Conservation (phyloP, 2,888 invertebrate genomes). For the Clunio marinus region DNA sequence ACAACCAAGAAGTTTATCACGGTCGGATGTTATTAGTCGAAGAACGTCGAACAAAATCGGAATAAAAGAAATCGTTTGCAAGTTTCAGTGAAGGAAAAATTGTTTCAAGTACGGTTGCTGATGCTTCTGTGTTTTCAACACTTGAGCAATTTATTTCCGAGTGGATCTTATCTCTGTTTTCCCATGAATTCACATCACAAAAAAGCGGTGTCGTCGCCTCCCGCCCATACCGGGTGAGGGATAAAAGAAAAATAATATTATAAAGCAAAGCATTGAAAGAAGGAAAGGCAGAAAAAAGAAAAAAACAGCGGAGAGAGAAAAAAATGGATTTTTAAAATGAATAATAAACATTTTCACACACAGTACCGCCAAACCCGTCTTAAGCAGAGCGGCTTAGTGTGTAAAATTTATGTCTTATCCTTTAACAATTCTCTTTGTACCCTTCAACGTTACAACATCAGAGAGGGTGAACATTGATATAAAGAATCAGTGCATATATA, state of each 20-base stretch:
- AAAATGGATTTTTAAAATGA: slow-evolving; percentile 15
- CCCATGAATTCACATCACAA: slow-evolving; percentile 33
- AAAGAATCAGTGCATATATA: background rate
- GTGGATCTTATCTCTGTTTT: slow-evolving; percentile 29
- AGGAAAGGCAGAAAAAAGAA: background rate
- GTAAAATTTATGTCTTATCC: slow-evolving; percentile 19
- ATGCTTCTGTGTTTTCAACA: slow-evolving; percentile 14
- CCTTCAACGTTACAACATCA: no score
- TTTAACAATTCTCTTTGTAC: no score
- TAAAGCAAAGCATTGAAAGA: no score
- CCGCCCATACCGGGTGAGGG: no score
- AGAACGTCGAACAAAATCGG: background rate
- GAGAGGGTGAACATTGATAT: background rate
- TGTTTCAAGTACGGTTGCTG: background rate
- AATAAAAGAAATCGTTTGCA: background rate
- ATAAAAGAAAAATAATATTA: no score
- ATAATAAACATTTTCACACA: slow-evolving; percentile 20
- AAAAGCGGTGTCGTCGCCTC: no score
- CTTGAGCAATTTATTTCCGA: slow-evolving; percentile 5
- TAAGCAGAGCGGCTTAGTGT: slow-evolving; percentile 5
- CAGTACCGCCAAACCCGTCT: background rate
- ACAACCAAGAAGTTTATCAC: background rate
- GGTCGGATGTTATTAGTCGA: slow-evolving; percentile 3
- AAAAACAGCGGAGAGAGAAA: background rate
- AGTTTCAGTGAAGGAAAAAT: background rate